Evolutionary conservation across 2,113 vertebrate genomes (phyloP).

Genomic region (Pyxicephalus adspersus): DNA sequence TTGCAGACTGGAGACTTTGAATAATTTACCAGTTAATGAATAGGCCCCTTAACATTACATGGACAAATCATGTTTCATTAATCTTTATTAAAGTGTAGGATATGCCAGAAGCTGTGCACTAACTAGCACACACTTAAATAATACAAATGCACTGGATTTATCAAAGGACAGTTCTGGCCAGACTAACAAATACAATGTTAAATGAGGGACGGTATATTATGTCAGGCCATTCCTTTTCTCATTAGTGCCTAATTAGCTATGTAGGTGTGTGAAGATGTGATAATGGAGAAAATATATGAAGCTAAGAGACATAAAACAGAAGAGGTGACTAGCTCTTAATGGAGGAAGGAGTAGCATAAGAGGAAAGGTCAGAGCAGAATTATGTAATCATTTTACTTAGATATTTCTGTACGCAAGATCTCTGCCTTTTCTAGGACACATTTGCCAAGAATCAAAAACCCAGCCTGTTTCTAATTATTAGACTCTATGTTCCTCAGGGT

Average conservation of each 20-base stretch:
- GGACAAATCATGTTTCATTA: conserved; percentile 28
- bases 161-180: conserved; percentile 10
- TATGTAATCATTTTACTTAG: conserved; percentile 9
- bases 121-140: conserved; percentile 28
- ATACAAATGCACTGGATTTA: conserved; percentile 39
- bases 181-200: conserved; percentile 48
- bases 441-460: conserved; percentile 11
- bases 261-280: conserved; percentile 40
- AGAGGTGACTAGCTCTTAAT: conserved; percentile 29
- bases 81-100: conserved; percentile 10
- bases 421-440: background rate
- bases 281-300: conserved; percentile 44
- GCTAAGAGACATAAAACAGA: conserved; percentile 28
- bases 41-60: background rate
- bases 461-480: conserved; percentile 45
- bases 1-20: conserved; percentile 17
- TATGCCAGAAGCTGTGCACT: conserved; percentile 30
- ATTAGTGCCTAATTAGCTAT: conserved; percentile 54
- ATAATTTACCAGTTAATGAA: conserved; percentile 24
- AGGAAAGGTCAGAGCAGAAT: conserved; percentile 31
- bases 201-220: conserved; percentile 43
- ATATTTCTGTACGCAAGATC: conserved; percentile 7
- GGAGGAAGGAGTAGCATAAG: background rate
- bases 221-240: conserved; percentile 44
- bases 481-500: conserved; percentile 27